Base-by-base conservation (phyloP, 2,113 vertebrate genomes). In the Trematomus loennbergii region DNA sequence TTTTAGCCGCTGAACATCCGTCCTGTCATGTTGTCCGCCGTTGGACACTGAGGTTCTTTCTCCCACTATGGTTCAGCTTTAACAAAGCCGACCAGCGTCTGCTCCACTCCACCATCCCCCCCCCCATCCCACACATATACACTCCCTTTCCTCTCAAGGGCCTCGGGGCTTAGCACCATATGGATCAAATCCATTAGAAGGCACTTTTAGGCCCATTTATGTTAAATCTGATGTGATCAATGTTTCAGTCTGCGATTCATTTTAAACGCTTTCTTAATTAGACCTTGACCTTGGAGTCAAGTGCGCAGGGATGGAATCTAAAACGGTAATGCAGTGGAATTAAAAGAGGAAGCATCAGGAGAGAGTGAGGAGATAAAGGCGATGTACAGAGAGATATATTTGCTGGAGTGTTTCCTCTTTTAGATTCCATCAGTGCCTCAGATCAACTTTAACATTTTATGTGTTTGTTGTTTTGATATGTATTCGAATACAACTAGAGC, bases 141-240 rank as follows among this genome's bases (percentile, higher is more conserved):
- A 43, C 73, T 48, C 78, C 17, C 46, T 36, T 53, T 70, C 48
- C 70, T 57, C 78, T 53, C 9, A 3, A 53, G 78, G 71, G 60
- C 81, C 55, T 61, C 10, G 0, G 84, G 67, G 54, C 22, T 81
- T 68, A 50, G 48, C 88, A 81, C 87, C 90, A 91, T 88, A 91
- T 91, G 90, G 87, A 88, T 85, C 84, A 83, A 86, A 88, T 89
- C 88, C 90, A 89, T 91, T 89, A 88, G 73, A 68, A 76, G 81
- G 49, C 90, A 85, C 90, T 86, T 89, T 84, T 22, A 88, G 71
- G 22, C 68, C 74, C 63, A 71, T 88, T 91, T 84, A 85, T 83
- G 86, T 81, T 85, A 86, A 86, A 80, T 61, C 67, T 89, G 75
- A 89, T 86, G 79, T 67, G 86, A 89, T 91, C 87, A 86, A 85